These are phyloP conservation scores for Tuberolachnus salignus DNA, from an alignment of 2,888 invertebrate genomes.

Conservation along the genomic window DNA sequence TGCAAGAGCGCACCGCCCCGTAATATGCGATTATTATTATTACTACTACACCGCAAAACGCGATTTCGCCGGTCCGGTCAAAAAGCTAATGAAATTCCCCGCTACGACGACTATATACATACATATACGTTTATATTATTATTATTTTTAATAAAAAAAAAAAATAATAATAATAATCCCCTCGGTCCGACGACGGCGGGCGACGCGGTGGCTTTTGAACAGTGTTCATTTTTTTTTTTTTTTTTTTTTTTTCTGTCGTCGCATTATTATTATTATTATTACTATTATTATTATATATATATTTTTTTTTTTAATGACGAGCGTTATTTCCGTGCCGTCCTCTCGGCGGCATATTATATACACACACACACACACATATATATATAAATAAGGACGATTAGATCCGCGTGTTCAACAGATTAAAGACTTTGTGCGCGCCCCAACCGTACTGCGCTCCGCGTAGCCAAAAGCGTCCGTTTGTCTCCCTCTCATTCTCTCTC, in stretches of 20 bases:
- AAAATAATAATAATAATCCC: constrained; percentile 24
- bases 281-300: constrained; percentile 43
- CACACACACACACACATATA: too few species aligned
- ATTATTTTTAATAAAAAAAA: constrained; percentile 27
- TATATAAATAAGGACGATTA: constrained; percentile 22
- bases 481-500: too few species aligned
- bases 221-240: constrained; percentile 42
- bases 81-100: constrained; percentile 30
- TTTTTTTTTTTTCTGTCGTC: constrained; percentile 16
- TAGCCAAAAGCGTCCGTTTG: neutral
- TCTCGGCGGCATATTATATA: too few species aligned
- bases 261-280: constrained; percentile 32
- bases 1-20: too few species aligned
- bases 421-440: constrained; percentile 46
- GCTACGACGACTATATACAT: neutral
- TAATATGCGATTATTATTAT: too few species aligned
- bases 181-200: neutral
- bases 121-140: constrained; percentile 14
- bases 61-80: constrained; percentile 13
- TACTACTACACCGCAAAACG: neutral
- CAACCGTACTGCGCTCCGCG: too few species aligned
- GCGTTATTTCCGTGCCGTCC: constrained; percentile 5
- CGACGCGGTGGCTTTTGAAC: constrained; percentile 38
- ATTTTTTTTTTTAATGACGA: constrained; percentile 49
- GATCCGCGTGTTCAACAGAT: constrained; percentile 55